These are phyloP conservation scores for Lottia gigantea DNA, from an alignment of 2,888 invertebrate species.

Conservation along the genomic window DNA sequence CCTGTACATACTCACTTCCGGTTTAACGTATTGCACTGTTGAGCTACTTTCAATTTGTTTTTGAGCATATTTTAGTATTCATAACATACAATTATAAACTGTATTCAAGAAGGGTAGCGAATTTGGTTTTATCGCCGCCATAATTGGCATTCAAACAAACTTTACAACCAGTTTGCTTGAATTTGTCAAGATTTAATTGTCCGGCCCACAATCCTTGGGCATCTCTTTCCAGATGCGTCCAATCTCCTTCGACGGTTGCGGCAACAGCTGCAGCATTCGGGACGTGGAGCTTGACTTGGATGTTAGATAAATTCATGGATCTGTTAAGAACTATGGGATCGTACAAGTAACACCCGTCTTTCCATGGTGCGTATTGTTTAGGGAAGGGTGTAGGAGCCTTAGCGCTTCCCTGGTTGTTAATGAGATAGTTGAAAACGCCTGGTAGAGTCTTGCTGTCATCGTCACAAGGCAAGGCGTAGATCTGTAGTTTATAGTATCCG, in stretches of 20 bases:
- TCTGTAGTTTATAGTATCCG: constrained; percentile 66
- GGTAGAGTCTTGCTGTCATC: constrained; percentile 65
- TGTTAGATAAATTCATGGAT: constrained; percentile 42
- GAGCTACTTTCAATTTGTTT: too few relatives aligned
- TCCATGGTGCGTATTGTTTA: constrained; percentile 68
- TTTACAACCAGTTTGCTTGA: constrained; percentile 51
- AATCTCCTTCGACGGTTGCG: constrained; percentile 62
- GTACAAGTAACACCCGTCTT: constrained; percentile 65
- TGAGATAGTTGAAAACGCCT: constrained; percentile 66
- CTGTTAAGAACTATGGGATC: constrained; percentile 53
- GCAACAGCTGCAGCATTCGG: constrained; percentile 64
- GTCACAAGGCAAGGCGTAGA: constrained; percentile 59
- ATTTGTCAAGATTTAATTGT: constrained; percentile 46
- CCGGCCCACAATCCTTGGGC: constrained; percentile 57
- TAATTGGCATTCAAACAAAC: constrained; percentile 64
- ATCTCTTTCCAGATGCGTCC: constrained; percentile 63
- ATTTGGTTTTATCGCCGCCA: constrained; percentile 61
- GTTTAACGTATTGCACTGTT: too few relatives aligned
- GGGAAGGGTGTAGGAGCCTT: constrained; percentile 59
- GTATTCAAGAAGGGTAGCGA: constrained; percentile 65
- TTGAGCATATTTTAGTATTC: too few relatives aligned
- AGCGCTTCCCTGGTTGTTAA: constrained; percentile 50
- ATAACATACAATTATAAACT: constrained; percentile 33
- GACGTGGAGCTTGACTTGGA: constrained; percentile 53
- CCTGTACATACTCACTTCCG: too few relatives aligned